Conservation (phyloP, 2,113 vertebrate species). For the Genyomyrus donnyi region DNA sequence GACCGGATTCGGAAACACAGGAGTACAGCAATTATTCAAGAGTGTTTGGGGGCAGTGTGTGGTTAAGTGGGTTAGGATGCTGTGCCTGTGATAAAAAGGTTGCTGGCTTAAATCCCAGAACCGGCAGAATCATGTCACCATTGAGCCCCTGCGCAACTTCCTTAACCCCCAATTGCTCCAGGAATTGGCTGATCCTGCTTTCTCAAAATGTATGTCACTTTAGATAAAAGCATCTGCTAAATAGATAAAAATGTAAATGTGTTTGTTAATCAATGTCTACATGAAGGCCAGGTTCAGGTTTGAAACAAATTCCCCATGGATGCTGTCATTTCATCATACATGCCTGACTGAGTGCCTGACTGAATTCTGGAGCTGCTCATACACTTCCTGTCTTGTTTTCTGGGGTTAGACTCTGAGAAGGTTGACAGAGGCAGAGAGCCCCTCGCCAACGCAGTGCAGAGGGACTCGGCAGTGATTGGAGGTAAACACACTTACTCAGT, state of each 20-base stretch:
- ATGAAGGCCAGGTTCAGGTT: neutral
- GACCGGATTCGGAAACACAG: neutral
- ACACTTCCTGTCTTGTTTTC: neutral
- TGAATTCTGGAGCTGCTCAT: neutral
- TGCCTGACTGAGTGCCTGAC: neutral
- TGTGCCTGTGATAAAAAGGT: neutral
- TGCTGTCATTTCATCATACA: neutral
- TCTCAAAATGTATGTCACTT: neutral
- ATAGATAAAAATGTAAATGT: neutral
- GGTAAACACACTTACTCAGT: conserved; percentile 29
- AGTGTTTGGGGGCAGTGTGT: neutral
- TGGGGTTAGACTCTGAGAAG: conserved; percentile 71
- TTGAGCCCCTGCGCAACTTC: neutral
- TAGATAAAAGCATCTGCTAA: neutral
- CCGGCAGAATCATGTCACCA: neutral
- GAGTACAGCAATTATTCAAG: neutral
- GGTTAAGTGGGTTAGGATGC: neutral
- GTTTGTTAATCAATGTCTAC: neutral
- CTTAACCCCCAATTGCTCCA: neutral
- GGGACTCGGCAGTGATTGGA: conserved; percentile 75
- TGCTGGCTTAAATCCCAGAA: neutral
- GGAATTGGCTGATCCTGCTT: neutral
- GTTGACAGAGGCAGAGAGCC: conserved; percentile 73
- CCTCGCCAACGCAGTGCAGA: conserved; percentile 66
- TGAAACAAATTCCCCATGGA: neutral